phyloP scores from a whole-genome alignment of 2,888 invertebrate genomes.

The Sinodicranocentrus sp. region DNA sequence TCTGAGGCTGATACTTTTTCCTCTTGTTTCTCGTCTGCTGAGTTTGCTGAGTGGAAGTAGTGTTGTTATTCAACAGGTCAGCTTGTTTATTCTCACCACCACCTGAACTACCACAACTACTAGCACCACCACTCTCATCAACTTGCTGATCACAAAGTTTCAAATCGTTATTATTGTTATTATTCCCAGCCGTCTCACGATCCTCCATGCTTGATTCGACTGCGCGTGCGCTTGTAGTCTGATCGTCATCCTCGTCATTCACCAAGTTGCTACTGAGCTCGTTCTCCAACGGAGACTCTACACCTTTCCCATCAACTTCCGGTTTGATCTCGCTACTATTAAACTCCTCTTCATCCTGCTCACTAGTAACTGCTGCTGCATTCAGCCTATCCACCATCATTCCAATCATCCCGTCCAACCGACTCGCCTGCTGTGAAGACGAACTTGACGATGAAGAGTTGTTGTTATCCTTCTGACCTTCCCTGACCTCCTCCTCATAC shows the following conservation, averaged over 20 bases:
- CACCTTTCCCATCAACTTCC: constrained; percentile 40
- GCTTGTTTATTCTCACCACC: constrained; percentile 4
- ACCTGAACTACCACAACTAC: neutral
- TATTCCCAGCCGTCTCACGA: constrained; percentile 8
- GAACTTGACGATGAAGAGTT: neutral
- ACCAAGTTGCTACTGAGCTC: constrained; percentile 9
- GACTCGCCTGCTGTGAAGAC: neutral
- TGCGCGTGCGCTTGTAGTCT: neutral
- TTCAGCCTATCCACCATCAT: constrained; percentile 39
- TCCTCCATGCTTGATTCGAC: neutral
- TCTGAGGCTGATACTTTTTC: constrained; percentile 50
- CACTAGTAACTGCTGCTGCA: constrained; percentile 23
- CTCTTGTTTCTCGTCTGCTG: constrained; percentile 40
- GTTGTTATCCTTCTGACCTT: neutral
- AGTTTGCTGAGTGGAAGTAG: constrained; percentile 7
- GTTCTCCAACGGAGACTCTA: neutral
- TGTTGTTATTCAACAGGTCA: constrained; percentile 50
- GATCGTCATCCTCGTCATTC: constrained; percentile 11
- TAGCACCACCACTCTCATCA: constrained; percentile 24
- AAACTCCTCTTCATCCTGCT: constrained; percentile 44
- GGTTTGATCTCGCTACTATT: constrained; percentile 33
- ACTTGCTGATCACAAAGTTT: constrained; percentile 36
- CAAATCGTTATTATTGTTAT: constrained; percentile 11
- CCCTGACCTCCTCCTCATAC: constrained; percentile 46
- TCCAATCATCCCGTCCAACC: constrained; percentile 32